Base-by-base conservation (phyloP, 1,140 invertebrate species). In the Neodiprion pinetum region DNA sequence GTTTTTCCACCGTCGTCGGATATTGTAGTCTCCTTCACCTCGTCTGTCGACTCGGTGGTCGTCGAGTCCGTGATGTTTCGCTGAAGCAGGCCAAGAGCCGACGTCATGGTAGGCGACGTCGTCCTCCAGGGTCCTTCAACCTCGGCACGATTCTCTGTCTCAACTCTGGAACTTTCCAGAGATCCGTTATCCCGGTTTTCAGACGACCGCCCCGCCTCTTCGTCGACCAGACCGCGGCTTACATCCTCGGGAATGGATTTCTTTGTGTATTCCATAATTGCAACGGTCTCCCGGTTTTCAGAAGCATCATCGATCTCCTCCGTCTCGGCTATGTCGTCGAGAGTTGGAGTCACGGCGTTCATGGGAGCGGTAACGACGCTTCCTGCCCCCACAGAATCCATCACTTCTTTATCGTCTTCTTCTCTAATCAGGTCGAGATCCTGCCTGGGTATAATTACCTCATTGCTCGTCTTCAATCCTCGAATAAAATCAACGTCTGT, bases 371-470 rank as follows among this genome's bases (percentile, higher is more conserved):
- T 21, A 61, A 12, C 23, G 11, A 21, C n/a, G 23, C 48, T 28
- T 70, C 21, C 49, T 0, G 9, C 53, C 49, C 50, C 61, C 66
- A 67, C 50, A 14, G 76, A 76, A 7, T 77, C 77, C n/a, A 80
- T 78, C 1, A 28, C 49, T 17, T 75, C 78, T n/a, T 76, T 76
- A 9, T 81, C 74, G n/a, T 71, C 77, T 68, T 86, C 86, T 28
- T 87, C 86, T 7, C 82, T 80, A 47, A 87, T 86, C 9, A 74
- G 77, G 3, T 78, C 79, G 8, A 87, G 79, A 76, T 87, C 81
- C 28, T 85, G 78, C 48, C 75, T 77, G 8, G 74, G 0, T 1
- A 81, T 75, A 8, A 78, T 21, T 48, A 81, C 70, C n/a, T 87
- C 80, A 17, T 79, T 79, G 47, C 67, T 50, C 1, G 65, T 71